Conservation (phyloP, 2,888 invertebrate genomes). For the Arrhopalites spinosus region DNA sequence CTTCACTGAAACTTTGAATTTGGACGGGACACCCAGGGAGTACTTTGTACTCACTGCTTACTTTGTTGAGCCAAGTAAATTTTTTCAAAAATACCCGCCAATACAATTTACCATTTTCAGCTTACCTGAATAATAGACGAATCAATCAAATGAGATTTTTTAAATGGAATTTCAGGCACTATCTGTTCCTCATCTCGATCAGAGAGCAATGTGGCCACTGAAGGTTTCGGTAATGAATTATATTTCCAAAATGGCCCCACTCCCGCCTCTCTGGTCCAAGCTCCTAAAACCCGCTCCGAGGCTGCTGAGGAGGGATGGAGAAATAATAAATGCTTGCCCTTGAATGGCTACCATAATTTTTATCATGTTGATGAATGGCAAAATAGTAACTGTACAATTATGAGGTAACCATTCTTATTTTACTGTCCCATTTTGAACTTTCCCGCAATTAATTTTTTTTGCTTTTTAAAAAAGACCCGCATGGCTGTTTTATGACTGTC, state of each 20-base stretch:
- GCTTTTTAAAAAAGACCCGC: background rate
- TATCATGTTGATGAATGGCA: background rate
- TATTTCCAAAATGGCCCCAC: slow-evolving; percentile 35
- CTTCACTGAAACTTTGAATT: background rate
- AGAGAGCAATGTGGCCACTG: background rate
- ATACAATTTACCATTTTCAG: no score
- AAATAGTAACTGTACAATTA: background rate
- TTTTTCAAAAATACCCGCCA: background rate
- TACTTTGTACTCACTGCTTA: slow-evolving; percentile 18
- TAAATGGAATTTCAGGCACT: background rate
- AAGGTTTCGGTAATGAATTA: slow-evolving; percentile 19
- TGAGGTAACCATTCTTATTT: no score
- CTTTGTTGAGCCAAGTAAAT: slow-evolving; percentile 3
- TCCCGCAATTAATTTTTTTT: no score
- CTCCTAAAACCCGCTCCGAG: background rate
- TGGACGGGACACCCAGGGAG: background rate
- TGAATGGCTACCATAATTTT: slow-evolving; percentile 22
- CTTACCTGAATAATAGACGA: no score
- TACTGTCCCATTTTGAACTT: no score
- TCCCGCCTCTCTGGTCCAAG: background rate
- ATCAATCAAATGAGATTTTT: no score
- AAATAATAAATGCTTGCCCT: slow-evolving; percentile 16
- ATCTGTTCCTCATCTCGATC: slow-evolving; percentile 10
- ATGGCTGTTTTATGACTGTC: slow-evolving; percentile 11
- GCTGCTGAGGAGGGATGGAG: slow-evolving; percentile 17